Evolutionary conservation across 1,140 invertebrate genomes (phyloP).

Genomic region (Chironomus tepperi): DNA sequence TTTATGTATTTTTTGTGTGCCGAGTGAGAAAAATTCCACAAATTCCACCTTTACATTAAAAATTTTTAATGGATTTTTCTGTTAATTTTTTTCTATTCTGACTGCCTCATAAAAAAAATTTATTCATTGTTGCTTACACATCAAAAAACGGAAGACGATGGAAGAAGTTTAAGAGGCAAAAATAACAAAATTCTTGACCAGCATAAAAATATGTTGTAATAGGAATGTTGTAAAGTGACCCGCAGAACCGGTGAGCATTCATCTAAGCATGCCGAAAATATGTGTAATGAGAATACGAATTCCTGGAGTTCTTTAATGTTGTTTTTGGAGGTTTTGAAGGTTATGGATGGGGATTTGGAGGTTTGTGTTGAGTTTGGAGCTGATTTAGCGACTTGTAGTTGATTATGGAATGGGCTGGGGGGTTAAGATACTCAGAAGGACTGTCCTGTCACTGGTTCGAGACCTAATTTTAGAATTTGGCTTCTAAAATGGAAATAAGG

Average conservation of each 20-base stretch:
- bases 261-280: conserved; percentile 1
- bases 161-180: too few species aligned
- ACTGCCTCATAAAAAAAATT: background rate
- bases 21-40: background rate
- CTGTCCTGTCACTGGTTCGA: too few species aligned
- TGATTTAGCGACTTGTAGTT: too few species aligned
- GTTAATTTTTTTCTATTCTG: conserved; percentile 18
- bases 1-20: background rate
- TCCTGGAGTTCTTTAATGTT: background rate
- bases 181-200: background rate
- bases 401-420: too few species aligned
- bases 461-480: too few species aligned
- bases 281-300: background rate
- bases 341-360: background rate
- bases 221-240: background rate
- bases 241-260: background rate
- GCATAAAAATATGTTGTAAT: background rate
- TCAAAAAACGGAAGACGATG: too few species aligned
- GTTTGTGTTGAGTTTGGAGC: too few species aligned
- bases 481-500: too few species aligned
- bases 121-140: too few species aligned
- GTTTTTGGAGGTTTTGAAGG: background rate
- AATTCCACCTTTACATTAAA: conserved; percentile 8
- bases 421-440: too few species aligned
- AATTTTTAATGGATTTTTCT: conserved; percentile 20